phyloP scores from a whole-genome alignment of 2,888 invertebrate species.

The Geophilus truncorum region DNA sequence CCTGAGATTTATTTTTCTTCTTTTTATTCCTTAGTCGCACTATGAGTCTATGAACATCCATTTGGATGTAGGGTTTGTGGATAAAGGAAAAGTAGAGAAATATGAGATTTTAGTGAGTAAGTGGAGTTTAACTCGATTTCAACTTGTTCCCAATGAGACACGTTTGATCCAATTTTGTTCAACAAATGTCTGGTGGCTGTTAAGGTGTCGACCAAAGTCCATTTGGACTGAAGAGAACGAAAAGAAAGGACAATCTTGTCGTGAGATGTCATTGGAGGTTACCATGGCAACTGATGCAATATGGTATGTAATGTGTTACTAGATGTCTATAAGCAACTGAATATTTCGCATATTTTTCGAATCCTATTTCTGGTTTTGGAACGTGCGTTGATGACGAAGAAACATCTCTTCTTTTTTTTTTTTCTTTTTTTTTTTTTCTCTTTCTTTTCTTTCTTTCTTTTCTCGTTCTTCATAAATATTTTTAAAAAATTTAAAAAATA shows the following conservation, averaged over 20 bases:
- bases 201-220: slow-evolving; percentile 25
- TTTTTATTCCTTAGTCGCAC: neutral
- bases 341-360: slow-evolving; percentile 4
- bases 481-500: too few species aligned
- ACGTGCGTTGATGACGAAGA: neutral
- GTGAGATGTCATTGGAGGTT: neutral
- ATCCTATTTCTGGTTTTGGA: neutral
- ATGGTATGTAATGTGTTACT: neutral
- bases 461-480: too few species aligned
- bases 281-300: neutral
- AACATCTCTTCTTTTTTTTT: too few species aligned
- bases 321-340: neutral
- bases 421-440: too few species aligned
- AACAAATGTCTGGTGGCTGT: slow-evolving; percentile 21
- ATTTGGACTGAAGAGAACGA: slow-evolving; percentile 2
- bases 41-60: neutral
- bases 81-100: neutral
- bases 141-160: slow-evolving; percentile 12
- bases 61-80: neutral
- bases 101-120: slow-evolving; percentile 24
- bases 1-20: neutral
- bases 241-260: neutral
- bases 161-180: slow-evolving; percentile 18
- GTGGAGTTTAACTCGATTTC: slow-evolving; percentile 16
- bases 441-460: too few species aligned